Conservation (phyloP, 2,113 vertebrate genomes). For the Petromus typicus region DNA sequence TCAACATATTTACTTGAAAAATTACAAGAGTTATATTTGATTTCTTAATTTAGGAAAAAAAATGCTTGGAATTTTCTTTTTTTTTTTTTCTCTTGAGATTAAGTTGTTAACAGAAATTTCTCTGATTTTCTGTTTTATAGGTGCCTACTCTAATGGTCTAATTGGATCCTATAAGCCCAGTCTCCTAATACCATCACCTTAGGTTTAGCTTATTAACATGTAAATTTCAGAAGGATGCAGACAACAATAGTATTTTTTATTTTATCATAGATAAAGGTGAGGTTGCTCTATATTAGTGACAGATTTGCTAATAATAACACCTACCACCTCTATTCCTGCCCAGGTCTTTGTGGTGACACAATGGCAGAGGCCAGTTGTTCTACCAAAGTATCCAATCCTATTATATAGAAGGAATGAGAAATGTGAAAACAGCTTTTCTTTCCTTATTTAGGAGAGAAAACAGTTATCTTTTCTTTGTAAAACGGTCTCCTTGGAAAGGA, state of each 20-base stretch:
- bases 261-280: background rate
- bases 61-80: background rate
- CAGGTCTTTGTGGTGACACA: background rate
- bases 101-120: background rate
- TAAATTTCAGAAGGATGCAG: background rate
- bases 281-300: background rate
- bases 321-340: too few species aligned
- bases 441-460: background rate
- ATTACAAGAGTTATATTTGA: slow-evolving; percentile 5
- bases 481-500: background rate
- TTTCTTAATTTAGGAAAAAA: background rate
- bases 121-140: background rate
- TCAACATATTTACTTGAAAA: background rate
- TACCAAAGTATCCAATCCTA: background rate
- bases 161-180: background rate
- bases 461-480: background rate
- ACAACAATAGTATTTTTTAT: background rate
- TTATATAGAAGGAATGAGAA: background rate
- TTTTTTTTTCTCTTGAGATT: background rate
- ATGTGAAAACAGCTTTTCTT: background rate
- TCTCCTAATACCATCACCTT: background rate
- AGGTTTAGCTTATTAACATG: background rate
- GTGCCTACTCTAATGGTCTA: background rate
- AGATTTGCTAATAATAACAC: slow-evolving; percentile 10
- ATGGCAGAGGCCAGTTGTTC: background rate